Percentiles rank a stretch among this genome's conserved stretches.
phyloP scores from a whole-genome alignment of 2,888 invertebrate species.

The Ferdinandea cuprea region DNA sequence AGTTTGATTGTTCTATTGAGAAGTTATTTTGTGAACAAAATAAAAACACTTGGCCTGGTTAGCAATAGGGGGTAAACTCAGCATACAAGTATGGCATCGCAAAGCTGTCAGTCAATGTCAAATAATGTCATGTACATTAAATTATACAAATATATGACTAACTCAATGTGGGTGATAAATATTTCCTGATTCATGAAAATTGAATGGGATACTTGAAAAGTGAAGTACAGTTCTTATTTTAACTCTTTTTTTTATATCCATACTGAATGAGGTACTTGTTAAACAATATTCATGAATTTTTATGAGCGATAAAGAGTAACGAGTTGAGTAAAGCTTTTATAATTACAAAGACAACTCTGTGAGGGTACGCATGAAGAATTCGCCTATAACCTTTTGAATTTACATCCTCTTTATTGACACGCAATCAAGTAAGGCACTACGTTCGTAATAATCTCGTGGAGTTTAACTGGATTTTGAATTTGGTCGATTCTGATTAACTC shows the following conservation, averaged over 20 bases:
- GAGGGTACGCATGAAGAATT: not conserved
- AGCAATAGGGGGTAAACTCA: not conserved
- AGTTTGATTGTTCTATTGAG: constrained; percentile 22
- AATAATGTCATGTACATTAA: constrained; percentile 20
- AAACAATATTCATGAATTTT: not conserved
- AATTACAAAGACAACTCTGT: not conserved
- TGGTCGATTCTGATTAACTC: constrained; percentile 2
- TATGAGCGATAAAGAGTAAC: not conserved
- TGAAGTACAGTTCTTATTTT: constrained; percentile 1
- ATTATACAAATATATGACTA: not conserved
- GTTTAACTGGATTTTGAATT: not conserved
- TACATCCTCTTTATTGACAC: not conserved
- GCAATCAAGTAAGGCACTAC: not conserved
- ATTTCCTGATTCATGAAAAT: constrained; percentile 36
- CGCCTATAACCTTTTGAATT: not conserved
- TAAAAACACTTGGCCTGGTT: constrained; percentile 3
- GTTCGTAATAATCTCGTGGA: not conserved
- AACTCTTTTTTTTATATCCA: constrained; percentile 21
- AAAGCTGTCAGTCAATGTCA: constrained; percentile 1
- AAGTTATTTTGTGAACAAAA: constrained; percentile 9
- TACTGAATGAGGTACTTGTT: not conserved
- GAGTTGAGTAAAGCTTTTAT: not conserved
- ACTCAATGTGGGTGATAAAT: constrained; percentile 27
- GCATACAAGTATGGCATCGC: not conserved
- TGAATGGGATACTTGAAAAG: not conserved